Conservation (phyloP, 2,888 invertebrate genomes). For the Quadroppia sp. region DNA sequence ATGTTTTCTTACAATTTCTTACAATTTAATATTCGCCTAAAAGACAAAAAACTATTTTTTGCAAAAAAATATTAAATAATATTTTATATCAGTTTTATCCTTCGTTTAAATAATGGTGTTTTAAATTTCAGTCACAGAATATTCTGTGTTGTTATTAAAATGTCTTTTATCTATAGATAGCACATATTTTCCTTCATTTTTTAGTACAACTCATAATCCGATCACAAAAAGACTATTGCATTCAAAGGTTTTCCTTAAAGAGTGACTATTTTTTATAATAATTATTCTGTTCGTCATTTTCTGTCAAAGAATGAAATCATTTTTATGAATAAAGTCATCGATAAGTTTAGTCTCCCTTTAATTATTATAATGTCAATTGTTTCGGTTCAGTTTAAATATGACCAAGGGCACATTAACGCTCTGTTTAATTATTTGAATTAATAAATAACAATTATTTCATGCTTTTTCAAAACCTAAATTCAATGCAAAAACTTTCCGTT, state of each 20-base stretch:
- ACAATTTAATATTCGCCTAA: neutral
- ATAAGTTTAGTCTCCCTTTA: no score
- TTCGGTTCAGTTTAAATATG: no score
- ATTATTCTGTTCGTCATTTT: neutral
- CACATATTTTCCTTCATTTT: neutral
- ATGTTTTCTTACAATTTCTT: neutral
- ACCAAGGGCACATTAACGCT: no score
- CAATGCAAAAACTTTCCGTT: no score
- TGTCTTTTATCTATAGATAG: neutral
- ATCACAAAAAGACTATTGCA: neutral
- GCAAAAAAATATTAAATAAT: no score
- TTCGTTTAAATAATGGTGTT: neutral
- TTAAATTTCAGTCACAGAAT: neutral
- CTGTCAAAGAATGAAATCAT: neutral
- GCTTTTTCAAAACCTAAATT: no score
- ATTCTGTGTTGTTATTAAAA: neutral
- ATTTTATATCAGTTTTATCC: neutral
- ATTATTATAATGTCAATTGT: no score
- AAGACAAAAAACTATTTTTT: neutral
- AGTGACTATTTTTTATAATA: neutral
- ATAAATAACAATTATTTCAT: no score
- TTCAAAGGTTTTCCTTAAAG: no score
- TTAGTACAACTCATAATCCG: neutral
- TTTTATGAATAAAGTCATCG: no score
- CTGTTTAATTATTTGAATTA: no score